Evolutionary conservation across 2,888 invertebrate species (phyloP).

Genomic region (Conus canariensis): DNA sequence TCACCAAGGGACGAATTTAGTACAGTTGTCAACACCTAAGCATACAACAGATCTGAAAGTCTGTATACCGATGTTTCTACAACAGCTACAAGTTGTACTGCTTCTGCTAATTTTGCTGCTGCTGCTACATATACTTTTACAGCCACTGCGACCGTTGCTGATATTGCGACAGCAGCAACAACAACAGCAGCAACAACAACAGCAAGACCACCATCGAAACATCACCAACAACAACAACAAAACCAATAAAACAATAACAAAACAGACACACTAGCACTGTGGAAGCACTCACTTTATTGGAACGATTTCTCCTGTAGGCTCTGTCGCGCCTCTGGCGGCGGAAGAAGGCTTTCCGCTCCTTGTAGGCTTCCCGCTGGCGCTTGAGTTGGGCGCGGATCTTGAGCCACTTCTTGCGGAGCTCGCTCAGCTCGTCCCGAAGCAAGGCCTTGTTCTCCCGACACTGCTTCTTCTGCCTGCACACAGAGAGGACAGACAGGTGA

Average conservation of each 20-base stretch:
- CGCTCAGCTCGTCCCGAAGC: constrained; percentile 53
- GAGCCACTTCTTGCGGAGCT: constrained; percentile 51
- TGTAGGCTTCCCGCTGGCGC: constrained; percentile 40
- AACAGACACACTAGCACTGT: not conserved
- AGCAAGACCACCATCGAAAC: too few species aligned
- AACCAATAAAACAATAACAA: too few species aligned
- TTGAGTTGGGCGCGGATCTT: constrained; percentile 47
- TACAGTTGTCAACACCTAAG: too few species aligned
- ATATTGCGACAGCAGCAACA: too few species aligned
- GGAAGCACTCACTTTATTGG: constrained; percentile 1
- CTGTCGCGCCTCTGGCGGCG: constrained; percentile 36
- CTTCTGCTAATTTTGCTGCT: not conserved
- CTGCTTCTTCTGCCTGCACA: constrained; percentile 52
- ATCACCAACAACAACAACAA: too few species aligned
- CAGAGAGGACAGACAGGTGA: not conserved
- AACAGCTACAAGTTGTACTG: too few species aligned
- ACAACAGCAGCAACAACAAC: too few species aligned
- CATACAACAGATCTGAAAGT: too few species aligned
- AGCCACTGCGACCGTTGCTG: not conserved
- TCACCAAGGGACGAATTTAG: too few species aligned
- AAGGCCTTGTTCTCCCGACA: constrained; percentile 53
- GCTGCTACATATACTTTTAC: not conserved
- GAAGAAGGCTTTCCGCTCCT: constrained; percentile 28
- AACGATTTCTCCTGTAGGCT: constrained; percentile 3
- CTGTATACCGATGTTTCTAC: too few species aligned